Conservation (phyloP, 2,113 vertebrate species). For the Dissostichus mawsoni region DNA sequence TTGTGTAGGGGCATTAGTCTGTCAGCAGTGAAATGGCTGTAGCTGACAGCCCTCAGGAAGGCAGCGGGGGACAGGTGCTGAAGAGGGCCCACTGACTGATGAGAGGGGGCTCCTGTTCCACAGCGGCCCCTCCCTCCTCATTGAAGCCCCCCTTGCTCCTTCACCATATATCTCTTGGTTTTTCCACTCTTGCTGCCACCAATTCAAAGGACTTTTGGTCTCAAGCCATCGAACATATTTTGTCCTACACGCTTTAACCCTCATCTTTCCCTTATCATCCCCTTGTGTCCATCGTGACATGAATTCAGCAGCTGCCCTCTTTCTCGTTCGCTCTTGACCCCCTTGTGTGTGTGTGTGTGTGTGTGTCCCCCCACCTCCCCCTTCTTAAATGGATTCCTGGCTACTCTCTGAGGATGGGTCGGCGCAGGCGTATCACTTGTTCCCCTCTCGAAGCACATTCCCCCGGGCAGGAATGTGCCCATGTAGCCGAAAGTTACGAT, state of each 20-base stretch:
- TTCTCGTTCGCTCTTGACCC: conserved; percentile 43
- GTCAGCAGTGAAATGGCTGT: conserved; percentile 60
- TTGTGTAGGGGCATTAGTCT: conserved; percentile 59
- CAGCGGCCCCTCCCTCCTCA: conserved; percentile 47
- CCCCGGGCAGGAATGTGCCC: conserved; percentile 65
- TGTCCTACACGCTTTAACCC: conserved; percentile 1
- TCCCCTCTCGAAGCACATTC: conserved; percentile 39
- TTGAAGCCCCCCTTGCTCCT: background rate
- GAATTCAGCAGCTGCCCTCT: conserved; percentile 61
- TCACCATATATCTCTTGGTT: conserved; percentile 31
- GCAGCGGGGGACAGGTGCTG: conserved; percentile 72
- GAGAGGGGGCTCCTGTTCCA: conserved; percentile 57
- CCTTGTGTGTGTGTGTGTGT: background rate
- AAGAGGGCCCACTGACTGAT: conserved; percentile 71
- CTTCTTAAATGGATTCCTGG: conserved; percentile 29
- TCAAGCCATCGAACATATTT: conserved; percentile 22
- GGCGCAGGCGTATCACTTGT: conserved; percentile 50
- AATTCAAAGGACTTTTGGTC: conserved; percentile 15
- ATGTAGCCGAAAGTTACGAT: conserved; percentile 43
- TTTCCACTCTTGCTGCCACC: conserved; percentile 50
- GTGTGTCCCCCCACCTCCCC: background rate
- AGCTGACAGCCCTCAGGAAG: conserved; percentile 73
- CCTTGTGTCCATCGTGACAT: conserved; percentile 28
- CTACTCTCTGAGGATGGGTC: conserved; percentile 50
- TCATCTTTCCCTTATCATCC: conserved; percentile 10